phyloP scores from a whole-genome alignment of 2,888 invertebrate species.

The Drosophila lutescens region DNA sequence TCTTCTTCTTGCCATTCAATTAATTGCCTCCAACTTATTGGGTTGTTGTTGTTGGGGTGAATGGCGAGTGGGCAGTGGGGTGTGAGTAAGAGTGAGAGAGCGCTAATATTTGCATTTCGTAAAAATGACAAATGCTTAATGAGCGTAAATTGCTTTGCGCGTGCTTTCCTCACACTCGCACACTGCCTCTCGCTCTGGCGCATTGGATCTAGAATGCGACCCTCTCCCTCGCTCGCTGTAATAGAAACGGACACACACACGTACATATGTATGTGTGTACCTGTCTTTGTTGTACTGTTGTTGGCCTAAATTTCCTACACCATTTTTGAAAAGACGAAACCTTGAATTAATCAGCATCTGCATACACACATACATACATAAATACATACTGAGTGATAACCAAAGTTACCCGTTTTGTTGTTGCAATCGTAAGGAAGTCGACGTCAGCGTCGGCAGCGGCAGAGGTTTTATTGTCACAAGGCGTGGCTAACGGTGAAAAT shows the following conservation, averaged over 20 bases:
- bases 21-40: slow-evolving; percentile 57
- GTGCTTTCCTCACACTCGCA: slow-evolving; percentile 56
- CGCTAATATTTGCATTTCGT: slow-evolving; percentile 56
- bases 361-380: background rate
- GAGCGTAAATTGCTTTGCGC: slow-evolving; percentile 72
- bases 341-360: slow-evolving; percentile 57
- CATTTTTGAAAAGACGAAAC: slow-evolving; percentile 64
- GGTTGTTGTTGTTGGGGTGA: slow-evolving; percentile 32
- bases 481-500: slow-evolving; percentile 25
- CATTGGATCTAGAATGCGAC: background rate
- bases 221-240: slow-evolving; percentile 46
- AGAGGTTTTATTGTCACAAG: slow-evolving; percentile 5
- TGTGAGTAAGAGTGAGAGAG: slow-evolving; percentile 55
- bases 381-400: slow-evolving; percentile 3
- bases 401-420: slow-evolving; percentile 9
- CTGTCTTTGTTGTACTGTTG: slow-evolving; percentile 39
- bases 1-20: slow-evolving; percentile 49
- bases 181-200: slow-evolving; percentile 33
- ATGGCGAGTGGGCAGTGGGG: slow-evolving; percentile 15
- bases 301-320: slow-evolving; percentile 61
- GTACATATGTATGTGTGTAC: background rate
- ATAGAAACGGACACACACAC: slow-evolving; percentile 31
- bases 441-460: background rate
- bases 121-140: slow-evolving; percentile 77
- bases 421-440: slow-evolving; percentile 5